Evolutionary conservation across 2,888 invertebrate genomes (phyloP).

Genomic region (Conomelus anceps): DNA sequence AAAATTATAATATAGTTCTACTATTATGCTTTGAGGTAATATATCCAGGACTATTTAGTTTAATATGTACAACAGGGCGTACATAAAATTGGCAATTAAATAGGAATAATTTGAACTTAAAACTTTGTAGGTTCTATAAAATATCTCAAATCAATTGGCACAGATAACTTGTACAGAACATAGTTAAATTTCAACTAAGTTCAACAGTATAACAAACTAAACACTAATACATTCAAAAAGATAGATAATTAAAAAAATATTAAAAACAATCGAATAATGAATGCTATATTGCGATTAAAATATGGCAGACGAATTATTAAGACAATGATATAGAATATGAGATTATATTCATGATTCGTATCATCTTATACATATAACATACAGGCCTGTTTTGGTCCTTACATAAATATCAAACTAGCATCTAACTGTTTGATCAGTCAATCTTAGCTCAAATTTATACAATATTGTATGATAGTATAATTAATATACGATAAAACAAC

Average conservation of each 20-base stretch:
- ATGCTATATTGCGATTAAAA: background rate
- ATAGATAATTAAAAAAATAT: background rate
- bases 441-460: background rate
- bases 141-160: background rate
- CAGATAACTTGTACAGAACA: background rate
- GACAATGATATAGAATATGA: background rate
- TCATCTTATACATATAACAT: background rate
- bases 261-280: background rate
- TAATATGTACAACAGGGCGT: too few species aligned
- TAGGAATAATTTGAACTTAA: too few species aligned
- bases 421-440: background rate
- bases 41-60: too few species aligned
- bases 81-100: too few species aligned
- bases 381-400: background rate
- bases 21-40: too few species aligned
- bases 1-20: too few species aligned
- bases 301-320: background rate
- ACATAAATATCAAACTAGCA: background rate
- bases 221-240: background rate
- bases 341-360: background rate
- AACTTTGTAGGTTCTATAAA: too few species aligned
- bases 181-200: background rate
- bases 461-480: too few species aligned
- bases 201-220: background rate
- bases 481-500: too few species aligned